A percentile compares a stretch with the other conserved stretches of the same genome.
Evolutionary conservation across 2,888 invertebrate genomes (phyloP).

Genomic region (Copidosoma aretas): DNA sequence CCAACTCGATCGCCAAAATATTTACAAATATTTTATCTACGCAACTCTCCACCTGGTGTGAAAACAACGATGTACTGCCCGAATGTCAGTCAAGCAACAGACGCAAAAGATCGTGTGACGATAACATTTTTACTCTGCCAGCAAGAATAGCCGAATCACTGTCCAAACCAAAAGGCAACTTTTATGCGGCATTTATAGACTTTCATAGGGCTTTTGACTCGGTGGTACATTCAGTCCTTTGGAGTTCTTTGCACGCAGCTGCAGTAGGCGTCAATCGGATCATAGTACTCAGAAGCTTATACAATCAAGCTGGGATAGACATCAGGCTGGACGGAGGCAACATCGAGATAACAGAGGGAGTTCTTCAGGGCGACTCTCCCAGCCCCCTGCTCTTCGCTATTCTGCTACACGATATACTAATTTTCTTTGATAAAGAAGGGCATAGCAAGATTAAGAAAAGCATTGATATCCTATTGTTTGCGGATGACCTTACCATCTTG

Average conservation of each 20-base stretch:
- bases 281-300: neutral
- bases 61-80: neutral
- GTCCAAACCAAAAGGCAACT: neutral
- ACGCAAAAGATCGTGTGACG: neutral
- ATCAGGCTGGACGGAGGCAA: neutral
- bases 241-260: neutral
- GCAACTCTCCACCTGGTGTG: conserved; percentile 11
- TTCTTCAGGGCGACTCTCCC: neutral
- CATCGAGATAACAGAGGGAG: neutral
- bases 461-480: neutral
- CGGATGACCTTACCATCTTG: neutral
- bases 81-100: neutral
- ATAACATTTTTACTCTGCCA: neutral
- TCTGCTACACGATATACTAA: neutral
- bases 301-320: neutral
- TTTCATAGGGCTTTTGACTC: neutral
- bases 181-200: neutral
- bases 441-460: neutral
- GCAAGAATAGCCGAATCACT: neutral
- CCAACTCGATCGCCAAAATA: too few relatives aligned
- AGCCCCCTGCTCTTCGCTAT: too few relatives aligned
- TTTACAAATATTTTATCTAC: too few relatives aligned
- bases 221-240: neutral
- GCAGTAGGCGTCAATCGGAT: neutral
- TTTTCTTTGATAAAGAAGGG: neutral